Evolutionary conservation across 2,113 vertebrate genomes (phyloP).

Genomic region (Tyto alba): DNA sequence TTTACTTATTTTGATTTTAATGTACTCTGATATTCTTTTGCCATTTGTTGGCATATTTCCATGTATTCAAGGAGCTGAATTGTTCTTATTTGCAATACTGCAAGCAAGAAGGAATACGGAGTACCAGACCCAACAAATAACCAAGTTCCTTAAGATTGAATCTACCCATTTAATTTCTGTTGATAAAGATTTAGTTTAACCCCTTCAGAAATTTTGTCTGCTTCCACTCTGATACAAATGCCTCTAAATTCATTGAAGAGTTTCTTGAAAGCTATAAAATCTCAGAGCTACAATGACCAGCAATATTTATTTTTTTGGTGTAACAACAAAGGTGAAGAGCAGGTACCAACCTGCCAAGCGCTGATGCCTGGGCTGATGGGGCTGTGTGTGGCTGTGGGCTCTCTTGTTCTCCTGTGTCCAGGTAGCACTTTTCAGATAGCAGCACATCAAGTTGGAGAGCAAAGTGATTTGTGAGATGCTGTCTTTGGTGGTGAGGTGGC

Average conservation of each 20-base stretch:
- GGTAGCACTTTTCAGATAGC: background rate
- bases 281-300: background rate
- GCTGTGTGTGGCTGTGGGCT: background rate
- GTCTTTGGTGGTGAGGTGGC: background rate
- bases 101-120: background rate
- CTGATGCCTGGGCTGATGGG: background rate
- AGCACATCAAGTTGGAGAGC: background rate
- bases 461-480: background rate
- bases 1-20: slow-evolving; percentile 69
- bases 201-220: background rate
- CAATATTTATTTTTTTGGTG: background rate
- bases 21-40: slow-evolving; percentile 64
- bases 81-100: slow-evolving; percentile 8
- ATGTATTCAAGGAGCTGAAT: background rate
- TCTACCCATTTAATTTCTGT: background rate
- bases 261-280: background rate
- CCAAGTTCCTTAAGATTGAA: background rate
- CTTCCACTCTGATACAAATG: background rate
- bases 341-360: background rate
- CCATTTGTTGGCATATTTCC: slow-evolving; percentile 35
- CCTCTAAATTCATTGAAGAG: background rate
- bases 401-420: background rate
- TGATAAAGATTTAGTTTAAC: background rate
- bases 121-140: background rate
- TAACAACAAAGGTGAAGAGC: background rate